Conservation (phyloP, 1,140 invertebrate genomes). For the Drosophila sproati region DNA sequence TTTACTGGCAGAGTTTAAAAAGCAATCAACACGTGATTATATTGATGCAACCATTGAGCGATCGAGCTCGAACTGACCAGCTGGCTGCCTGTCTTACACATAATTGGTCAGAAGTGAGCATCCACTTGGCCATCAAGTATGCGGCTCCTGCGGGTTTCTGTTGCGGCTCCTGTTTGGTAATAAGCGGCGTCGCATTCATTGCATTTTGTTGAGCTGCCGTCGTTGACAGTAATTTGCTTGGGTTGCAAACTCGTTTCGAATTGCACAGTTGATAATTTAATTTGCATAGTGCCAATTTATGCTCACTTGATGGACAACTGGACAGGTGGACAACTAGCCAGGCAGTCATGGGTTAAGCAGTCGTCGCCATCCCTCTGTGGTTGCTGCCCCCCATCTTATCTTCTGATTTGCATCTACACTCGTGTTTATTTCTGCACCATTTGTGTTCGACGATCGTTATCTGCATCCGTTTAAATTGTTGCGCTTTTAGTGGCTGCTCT, state of each 20-base stretch:
- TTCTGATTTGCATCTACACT: slow-evolving; percentile 82
- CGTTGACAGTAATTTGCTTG: slow-evolving; percentile 80
- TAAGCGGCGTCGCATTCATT: slow-evolving; percentile 71
- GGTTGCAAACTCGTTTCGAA: slow-evolving; percentile 65
- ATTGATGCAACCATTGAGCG: slow-evolving; percentile 66
- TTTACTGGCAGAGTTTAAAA: slow-evolving; percentile 73
- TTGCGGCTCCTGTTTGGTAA: slow-evolving; percentile 34
- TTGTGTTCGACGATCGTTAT: slow-evolving; percentile 83
- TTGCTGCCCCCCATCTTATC: slow-evolving; percentile 52
- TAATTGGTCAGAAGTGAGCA: slow-evolving; percentile 55
- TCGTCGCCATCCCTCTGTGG: background rate
- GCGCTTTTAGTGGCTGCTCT: slow-evolving; percentile 64
- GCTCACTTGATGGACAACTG: slow-evolving; percentile 73
- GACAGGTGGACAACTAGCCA: slow-evolving; percentile 2
- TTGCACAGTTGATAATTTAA: slow-evolving; percentile 78
- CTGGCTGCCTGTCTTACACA: slow-evolving; percentile 68
- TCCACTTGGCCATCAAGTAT: background rate
- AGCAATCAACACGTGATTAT: slow-evolving; percentile 83
- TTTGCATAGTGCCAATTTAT: slow-evolving; percentile 83
- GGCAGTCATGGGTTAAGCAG: slow-evolving; percentile 27
- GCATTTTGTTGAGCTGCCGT: slow-evolving; percentile 67
- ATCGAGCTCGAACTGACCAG: slow-evolving; percentile 45
- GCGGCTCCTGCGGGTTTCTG: slow-evolving; percentile 9
- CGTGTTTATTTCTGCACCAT: slow-evolving; percentile 83
- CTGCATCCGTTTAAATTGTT: slow-evolving; percentile 80